A percentile compares a stretch with the other conserved stretches of the same genome.
These are phyloP conservation scores for Tethya wilhelma DNA, from an alignment of 37 sponge, comb jelly and placozoan genomes.

Conservation along the genomic window DNA sequence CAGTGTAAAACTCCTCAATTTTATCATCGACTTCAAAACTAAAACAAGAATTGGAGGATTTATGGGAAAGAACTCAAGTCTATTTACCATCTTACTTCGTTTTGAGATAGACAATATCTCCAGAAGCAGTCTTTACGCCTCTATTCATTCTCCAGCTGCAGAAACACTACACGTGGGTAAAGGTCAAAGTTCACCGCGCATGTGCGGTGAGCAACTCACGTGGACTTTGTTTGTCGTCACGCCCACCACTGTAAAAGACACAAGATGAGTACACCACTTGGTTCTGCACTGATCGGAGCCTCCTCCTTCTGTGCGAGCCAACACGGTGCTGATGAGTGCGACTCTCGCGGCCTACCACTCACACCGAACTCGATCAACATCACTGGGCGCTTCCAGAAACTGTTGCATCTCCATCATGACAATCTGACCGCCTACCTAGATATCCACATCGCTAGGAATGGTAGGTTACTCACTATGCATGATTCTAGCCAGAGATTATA, in stretches of 20 bases:
- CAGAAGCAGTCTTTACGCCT: conserved; percentile 35
- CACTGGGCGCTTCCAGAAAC: conserved; percentile 78
- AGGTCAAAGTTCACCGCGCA: background rate
- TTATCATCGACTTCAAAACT: conserved; percentile 74
- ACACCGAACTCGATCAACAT: conserved; percentile 87
- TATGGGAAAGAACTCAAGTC: background rate
- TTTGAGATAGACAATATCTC: conserved; percentile 45
- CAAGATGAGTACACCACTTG: conserved; percentile 39
- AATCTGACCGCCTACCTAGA: conserved; percentile 84
- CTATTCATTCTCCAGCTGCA: conserved; percentile 9
- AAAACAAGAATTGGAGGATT: background rate
- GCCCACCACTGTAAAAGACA: conserved; percentile 4
- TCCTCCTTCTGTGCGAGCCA: conserved; percentile 78
- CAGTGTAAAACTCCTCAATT: conserved; percentile 83
- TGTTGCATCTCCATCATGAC: conserved; percentile 66
- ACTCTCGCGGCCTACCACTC: conserved; percentile 89
- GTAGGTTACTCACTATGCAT: conserved; percentile 16
- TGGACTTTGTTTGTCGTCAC: background rate
- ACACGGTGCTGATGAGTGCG: conserved; percentile 80
- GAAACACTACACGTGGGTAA: background rate
- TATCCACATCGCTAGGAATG: conserved; percentile 70
- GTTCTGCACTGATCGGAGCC: conserved; percentile 67
- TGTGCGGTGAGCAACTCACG: background rate
- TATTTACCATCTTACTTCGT: conserved; percentile 30
- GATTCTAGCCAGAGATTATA: background rate